Evolutionary conservation across 2,797 vertebrate species (phyloP), one percentile per base, ranked within the genome.

Genomic region (Melanotaenia pygmaea): DNA sequence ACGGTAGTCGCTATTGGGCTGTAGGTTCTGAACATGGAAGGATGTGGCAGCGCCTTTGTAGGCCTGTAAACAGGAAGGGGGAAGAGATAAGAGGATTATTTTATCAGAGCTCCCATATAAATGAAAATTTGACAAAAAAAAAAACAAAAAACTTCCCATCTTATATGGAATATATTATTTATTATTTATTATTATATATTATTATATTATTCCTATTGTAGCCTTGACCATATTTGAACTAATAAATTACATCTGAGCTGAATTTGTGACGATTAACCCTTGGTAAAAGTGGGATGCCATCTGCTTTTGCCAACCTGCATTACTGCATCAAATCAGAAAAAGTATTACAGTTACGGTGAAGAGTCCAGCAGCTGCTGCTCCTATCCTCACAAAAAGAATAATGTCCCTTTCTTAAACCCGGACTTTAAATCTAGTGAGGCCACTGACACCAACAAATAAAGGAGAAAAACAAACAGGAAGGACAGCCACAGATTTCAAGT

Each of bases 1-100:
- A 72, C 97, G 96, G 90, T 98, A 96, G 85, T 99, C 98, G 69
- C 94, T 95, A 93, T 91, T 96, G 78, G 95, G 91, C 90, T 98
- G 97, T 69, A 98, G 94, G 84, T 93, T 95, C 40, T 95, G 92
- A 86, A 96, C 91, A 14, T 96, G 96, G 93, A 96, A 96, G 0
- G 95, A 95, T 32, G 95, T 95, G 72, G 95, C 92, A 0, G 96
- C 88, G 79, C 97, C 97, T 94, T 93, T 98, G 81, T 98, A 98
- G 59, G 96, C 91, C 97, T 99, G 90, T 0, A 4, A 24, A 59
- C 14, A 32, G 12, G 18, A 62, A 26, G 57, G 8, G 32, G 47
- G 22, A 59, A 16, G 20, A 16, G 54, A 58, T 20, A 9, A 20
- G 12, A 3, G 18, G 20, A 24, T 9, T 10, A 3, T 53, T 24